phyloP scores from a whole-genome alignment of 2,888 invertebrate species.

The Habrosyne pyritoides region DNA sequence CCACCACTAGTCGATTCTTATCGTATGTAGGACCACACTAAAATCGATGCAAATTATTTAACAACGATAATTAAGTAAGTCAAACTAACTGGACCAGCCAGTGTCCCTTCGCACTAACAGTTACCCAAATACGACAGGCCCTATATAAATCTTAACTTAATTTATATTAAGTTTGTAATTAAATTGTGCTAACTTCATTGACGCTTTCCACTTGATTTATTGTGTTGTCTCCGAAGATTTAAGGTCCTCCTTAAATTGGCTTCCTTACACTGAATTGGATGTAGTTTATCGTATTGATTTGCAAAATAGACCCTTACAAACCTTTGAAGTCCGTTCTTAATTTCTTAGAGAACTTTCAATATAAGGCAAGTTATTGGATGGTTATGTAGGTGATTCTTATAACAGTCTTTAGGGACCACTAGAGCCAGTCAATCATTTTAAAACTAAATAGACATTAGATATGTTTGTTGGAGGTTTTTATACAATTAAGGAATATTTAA shows the following conservation, averaged over 20 bases:
- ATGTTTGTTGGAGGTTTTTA: no score
- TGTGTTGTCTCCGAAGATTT: slow-evolving; percentile 5
- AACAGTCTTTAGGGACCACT: no score
- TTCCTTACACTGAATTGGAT: neutral
- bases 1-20: no score
- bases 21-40: neutral
- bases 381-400: no score
- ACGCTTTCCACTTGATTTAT: slow-evolving; percentile 10
- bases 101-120: slow-evolving; percentile 3
- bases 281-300: slow-evolving; percentile 4
- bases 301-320: neutral
- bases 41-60: slow-evolving; percentile 6
- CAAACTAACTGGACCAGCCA: slow-evolving; percentile 10
- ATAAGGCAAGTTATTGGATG: no score
- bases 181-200: slow-evolving; percentile 8
- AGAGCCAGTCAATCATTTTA: no score
- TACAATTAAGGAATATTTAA: no score
- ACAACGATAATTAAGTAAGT: slow-evolving; percentile 9
- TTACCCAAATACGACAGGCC: slow-evolving; percentile 9
- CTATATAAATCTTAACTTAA: slow-evolving; percentile 3
- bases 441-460: no score
- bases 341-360: no score
- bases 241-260: slow-evolving; percentile 6
- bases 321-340: no score
- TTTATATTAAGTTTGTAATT: slow-evolving; percentile 3